Base-by-base conservation (phyloP, 1,140 invertebrate species). In the Zaprionus taronus region DNA sequence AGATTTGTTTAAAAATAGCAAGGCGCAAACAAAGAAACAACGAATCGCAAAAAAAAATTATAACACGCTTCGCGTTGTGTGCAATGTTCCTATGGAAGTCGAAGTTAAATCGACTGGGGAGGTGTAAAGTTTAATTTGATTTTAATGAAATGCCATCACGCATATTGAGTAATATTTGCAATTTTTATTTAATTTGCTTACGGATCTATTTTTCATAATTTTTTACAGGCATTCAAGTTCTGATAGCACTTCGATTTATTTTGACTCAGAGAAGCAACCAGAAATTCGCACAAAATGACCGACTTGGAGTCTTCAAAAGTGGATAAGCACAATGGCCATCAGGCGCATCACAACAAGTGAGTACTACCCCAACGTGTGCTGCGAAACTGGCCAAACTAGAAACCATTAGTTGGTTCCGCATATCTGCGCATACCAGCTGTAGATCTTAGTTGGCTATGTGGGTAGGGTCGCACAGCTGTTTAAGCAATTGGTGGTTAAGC, bases 261-360 rank as follows among this genome's bases (percentile, higher is more conserved):
- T 66, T 66, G 60, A 76, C 53, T 38, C 67, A 38, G 9, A 14
- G 24, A 15, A 49, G 60, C 38, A 75, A 63, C 44, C 6, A 11
- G 41, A 17, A 64, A 66, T 7, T 55, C 24, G 38, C 36, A 55
- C 70, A 89, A 67, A 72, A 90, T 89, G 81, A 85, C 90, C 22
- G 84, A 85, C 47, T 49, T 80, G 72, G 81, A 80, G 67, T 71
- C 84, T 17, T 55, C 74, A 22, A 91, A 91, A 78, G 78, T 60
- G 57, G 89, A 83, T 36, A 91, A 91, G 62, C 82, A 90, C 67
- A 91, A 81, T 75, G 89, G 80, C 41, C 80, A 85, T 31, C 81
- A 85, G 44, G 41, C 67, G 44, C 90, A 90, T 72, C 77, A 91
- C 51, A 81, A 84, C 57, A 81, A 89, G 89, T 91, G 57, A 91